Conservation (phyloP, 2,888 invertebrate species). For the Polydrusus cervinus region DNA sequence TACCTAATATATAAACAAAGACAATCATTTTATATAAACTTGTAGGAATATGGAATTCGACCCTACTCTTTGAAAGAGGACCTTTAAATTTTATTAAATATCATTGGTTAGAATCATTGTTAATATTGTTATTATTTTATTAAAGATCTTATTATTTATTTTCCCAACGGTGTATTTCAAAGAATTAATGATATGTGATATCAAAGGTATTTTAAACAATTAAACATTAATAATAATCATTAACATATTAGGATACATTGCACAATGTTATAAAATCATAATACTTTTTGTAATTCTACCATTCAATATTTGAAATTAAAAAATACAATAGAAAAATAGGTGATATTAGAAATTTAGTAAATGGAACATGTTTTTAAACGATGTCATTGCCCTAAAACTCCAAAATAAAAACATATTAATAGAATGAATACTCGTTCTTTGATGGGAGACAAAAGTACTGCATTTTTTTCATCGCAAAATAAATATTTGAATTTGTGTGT, state of each 20-base stretch:
- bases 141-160: no score
- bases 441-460: slow-evolving; percentile 11
- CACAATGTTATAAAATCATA: slow-evolving; percentile 12
- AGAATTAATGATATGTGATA: not conserved
- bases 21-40: no score
- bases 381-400: slow-evolving; percentile 14
- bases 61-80: no score
- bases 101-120: no score
- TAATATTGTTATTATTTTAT: no score
- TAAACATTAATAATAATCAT: no score
- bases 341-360: not conserved
- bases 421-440: slow-evolving; percentile 3
- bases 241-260: not conserved
- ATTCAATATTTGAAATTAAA: not conserved
- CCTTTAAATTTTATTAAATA: no score
- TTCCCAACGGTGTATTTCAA: no score
- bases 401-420: slow-evolving; percentile 26
- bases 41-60: no score
- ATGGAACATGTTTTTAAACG: slow-evolving; percentile 4
- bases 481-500: slow-evolving; percentile 5
- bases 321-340: not conserved
- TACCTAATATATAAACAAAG: no score
- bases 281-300: not conserved
- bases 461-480: not conserved
- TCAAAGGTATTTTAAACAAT: not conserved